Evolutionary conservation across 2,797 vertebrate species (phyloP), one percentile per base, ranked within the genome.

Genomic region (Austrolebias charrua): DNA sequence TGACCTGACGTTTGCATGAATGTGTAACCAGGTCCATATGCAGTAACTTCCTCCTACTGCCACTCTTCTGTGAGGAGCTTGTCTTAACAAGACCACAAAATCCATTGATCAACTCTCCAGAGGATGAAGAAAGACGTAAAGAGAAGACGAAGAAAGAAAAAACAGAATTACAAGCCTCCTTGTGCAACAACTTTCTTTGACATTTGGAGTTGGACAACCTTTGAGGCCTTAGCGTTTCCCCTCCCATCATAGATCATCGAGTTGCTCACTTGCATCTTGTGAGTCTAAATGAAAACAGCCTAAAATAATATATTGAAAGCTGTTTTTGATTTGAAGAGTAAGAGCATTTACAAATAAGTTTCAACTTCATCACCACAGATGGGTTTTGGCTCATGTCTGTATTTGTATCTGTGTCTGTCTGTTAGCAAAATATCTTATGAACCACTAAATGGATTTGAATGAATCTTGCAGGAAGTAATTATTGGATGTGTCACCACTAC

Each of bases 11-110:
- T 71, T 63, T 15, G 65, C 64, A 73, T 85, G 62, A 83, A 75
- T 20, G 18, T 78, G 65, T 91, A 92, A 92, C 75, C 69, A 81
- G 84, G 51, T 83, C 85, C 88, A 88, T 77, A 86, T 92, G 90
- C 80, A 73, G 72, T 86, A 73, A 82, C 78, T 88, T 91, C 89
- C 87, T 90, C 66, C 63, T 61, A 65, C 63, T 58, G 5, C 65
- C 75, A 65, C 60, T 69, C 62, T 35, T 68, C 75, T 58, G 47
- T 60, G 62, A 79, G 80, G 78, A 69, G 71, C 70, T 68, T 69
- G 60, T 50, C 63, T 78, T 83, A 88, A 88, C 69, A 75, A 81
- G 76, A 76, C 56, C 47, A 56, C 69, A 66, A 52, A 61, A 61
- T 68, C 72, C 53, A 65, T 67, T 84, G 76, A 76, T 76, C 78